Base-by-base conservation (phyloP, 2,888 invertebrate species). In the Trichopoda pennipes region DNA sequence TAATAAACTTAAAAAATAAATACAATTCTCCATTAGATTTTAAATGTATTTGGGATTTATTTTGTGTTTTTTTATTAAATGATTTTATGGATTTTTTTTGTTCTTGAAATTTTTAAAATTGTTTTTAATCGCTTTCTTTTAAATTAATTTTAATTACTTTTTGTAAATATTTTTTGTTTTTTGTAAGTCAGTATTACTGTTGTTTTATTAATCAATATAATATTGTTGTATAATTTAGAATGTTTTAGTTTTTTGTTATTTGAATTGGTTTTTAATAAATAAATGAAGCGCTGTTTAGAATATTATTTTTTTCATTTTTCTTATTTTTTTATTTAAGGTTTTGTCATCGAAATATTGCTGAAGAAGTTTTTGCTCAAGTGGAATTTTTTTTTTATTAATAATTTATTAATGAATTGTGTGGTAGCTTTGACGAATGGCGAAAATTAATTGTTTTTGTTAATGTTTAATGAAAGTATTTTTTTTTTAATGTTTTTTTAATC, bases 41-140 rank as follows among this genome's bases (percentile, higher is more conserved):
- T 87, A 84, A 14, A 86, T 88, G 84, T 85, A 86, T 85, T 82
- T 85, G 85, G 85, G 79, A 75, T 63, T 77, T 35, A 61, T 55
- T 79, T 60, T 64, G 28, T 68, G 70, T 51, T 56, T 58, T 38
- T 10, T 32, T 6, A n/a, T n/a, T n/a, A n/a, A n/a, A n/a, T n/a
- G n/a, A n/a, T 3, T 32, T 32, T 32, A 32, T 8, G 32, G 32
- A 3, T 32, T 32, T 32, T 3, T 32, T 32, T 51, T 60, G n/a
- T n/a, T 21, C 35, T 47, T 64, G 55, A 47, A 21, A 64, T 42
- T 51, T 68, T 66, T n/a, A 1, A 32, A 73, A 53, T 12, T 21
- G 19, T 66, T 55, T 51, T 61, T 16, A 44, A 16, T 44, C 6
- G 9, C 10, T 7, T 14, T 73, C 23, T 9, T 51, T 51, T 21